These are phyloP conservation scores for Epizoanthus ramosus DNA, from an alignment of 92 coral and sea anemone species.

Conservation along the genomic window DNA sequence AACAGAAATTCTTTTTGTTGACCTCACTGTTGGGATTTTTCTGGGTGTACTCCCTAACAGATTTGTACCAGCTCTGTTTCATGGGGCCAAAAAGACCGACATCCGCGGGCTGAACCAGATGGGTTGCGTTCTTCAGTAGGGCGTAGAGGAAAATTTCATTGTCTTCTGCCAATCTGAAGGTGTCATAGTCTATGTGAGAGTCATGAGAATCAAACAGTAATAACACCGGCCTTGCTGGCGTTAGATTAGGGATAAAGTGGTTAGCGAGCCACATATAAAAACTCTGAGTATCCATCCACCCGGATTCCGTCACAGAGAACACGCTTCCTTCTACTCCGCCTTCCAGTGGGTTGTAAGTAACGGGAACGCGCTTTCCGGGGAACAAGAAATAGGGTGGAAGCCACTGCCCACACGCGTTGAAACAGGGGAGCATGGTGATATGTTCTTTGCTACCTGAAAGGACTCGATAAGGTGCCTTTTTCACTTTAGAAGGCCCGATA, in stretches of 20 bases:
- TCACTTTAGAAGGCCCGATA: slow-evolving; percentile 44
- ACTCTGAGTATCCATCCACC: slow-evolving; percentile 56
- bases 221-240: slow-evolving; percentile 58
- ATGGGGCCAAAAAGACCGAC: slow-evolving; percentile 49
- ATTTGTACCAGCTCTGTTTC: slow-evolving; percentile 44
- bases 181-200: slow-evolving; percentile 52
- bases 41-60: slow-evolving; percentile 24
- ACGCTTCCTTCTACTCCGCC: slow-evolving; percentile 59
- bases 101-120: slow-evolving; percentile 65
- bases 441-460: slow-evolving; percentile 49
- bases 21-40: slow-evolving; percentile 48
- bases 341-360: slow-evolving; percentile 54
- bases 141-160: slow-evolving; percentile 48
- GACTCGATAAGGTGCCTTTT: slow-evolving; percentile 59
- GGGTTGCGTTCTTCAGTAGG: slow-evolving; percentile 63
- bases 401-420: slow-evolving; percentile 62
- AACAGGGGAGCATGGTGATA: slow-evolving; percentile 56
- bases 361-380: slow-evolving; percentile 52
- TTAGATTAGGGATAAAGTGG: slow-evolving; percentile 56
- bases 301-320: slow-evolving; percentile 51
- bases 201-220: slow-evolving; percentile 55
- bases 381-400: slow-evolving; percentile 58
- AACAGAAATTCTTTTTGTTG: slow-evolving; percentile 58
- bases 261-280: slow-evolving; percentile 70
- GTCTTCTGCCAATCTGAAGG: slow-evolving; percentile 50